phyloP scores from a whole-genome alignment of 2,113 vertebrate species.

The Phyllopteryx taeniolatus region DNA sequence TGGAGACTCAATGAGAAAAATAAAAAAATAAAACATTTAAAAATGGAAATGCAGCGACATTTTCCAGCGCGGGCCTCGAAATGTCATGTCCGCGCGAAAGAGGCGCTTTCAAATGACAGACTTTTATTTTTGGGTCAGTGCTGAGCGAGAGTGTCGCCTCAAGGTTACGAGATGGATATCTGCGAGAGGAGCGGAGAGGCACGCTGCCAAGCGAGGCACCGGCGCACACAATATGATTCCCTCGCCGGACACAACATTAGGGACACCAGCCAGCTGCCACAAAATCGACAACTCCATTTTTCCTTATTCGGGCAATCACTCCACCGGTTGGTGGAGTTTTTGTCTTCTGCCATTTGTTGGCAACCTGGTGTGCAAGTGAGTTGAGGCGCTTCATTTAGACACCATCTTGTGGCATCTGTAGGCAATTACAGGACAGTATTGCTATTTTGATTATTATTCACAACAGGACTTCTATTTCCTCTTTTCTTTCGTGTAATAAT shows the following conservation, averaged over 20 bases:
- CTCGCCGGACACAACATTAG: background rate
- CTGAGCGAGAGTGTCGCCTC: constrained; percentile 12
- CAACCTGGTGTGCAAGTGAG: too few species aligned
- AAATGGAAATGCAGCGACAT: constrained; percentile 11
- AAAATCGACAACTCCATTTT: too few species aligned
- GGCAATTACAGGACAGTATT: background rate
- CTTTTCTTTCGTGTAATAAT: background rate
- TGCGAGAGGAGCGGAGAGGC: background rate
- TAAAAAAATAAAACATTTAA: background rate
- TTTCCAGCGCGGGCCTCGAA: constrained; percentile 19
- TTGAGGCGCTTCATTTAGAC: background rate
- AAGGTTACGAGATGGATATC: constrained; percentile 24
- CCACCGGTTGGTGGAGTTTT: too few species aligned
- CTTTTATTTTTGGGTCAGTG: constrained; percentile 31
- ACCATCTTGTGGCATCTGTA: too few species aligned
- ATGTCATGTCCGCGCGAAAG: background rate
- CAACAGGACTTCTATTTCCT: too few species aligned
- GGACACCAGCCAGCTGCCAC: background rate
- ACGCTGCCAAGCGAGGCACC: background rate
- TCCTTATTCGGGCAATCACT: too few species aligned
- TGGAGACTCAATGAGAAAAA: background rate
- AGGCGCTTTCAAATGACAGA: constrained; percentile 20
- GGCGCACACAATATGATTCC: background rate
- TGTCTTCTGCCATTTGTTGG: too few species aligned
- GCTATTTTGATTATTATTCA: too few species aligned